phyloP scores from a whole-genome alignment of 2,797 vertebrate species.

The Hyperoplus immaculatus region DNA sequence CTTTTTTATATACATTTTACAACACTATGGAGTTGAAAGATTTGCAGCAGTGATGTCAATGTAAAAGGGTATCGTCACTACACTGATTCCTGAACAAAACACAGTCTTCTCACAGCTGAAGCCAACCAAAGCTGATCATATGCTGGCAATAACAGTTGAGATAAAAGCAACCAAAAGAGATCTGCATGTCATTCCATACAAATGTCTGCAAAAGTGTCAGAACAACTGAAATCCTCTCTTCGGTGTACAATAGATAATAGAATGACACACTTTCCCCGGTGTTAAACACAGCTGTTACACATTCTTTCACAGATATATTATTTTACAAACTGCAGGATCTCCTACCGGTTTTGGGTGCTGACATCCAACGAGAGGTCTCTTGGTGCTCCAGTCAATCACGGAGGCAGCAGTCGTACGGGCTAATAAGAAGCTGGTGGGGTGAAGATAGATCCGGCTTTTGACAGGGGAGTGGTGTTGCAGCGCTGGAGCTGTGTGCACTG shows the following conservation, averaged over 20 bases:
- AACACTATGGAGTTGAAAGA: conserved; percentile 1
- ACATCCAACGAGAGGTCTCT: conserved; percentile 62
- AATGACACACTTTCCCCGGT: background rate
- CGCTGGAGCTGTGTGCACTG: conserved; percentile 54
- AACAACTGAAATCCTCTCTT: background rate
- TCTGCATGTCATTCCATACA: background rate
- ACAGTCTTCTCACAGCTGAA: conserved; percentile 41
- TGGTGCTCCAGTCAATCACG: conserved; percentile 49
- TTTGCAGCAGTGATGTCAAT: conserved; percentile 8
- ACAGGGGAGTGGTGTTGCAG: conserved; percentile 74
- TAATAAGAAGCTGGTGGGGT: conserved; percentile 20
- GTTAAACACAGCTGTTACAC: conserved; percentile 7
- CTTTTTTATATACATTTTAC: conserved; percentile 1
- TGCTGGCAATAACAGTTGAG: conserved; percentile 11
- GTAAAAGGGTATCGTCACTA: background rate
- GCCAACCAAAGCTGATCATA: conserved; percentile 42
- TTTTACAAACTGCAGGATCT: conserved; percentile 9
- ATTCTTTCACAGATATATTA: conserved; percentile 7
- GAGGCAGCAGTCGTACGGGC: conserved; percentile 35
- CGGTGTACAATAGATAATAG: background rate
- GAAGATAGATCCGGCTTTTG: conserved; percentile 74
- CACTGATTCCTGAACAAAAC: conserved; percentile 27
- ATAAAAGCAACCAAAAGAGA: conserved; percentile 23
- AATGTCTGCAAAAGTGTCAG: conserved; percentile 21
- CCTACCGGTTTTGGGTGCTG: conserved; percentile 68